These are phyloP conservation scores for Chaetops frenatus DNA, from an alignment of 2,113 vertebrate species.

Conservation along the genomic window DNA sequence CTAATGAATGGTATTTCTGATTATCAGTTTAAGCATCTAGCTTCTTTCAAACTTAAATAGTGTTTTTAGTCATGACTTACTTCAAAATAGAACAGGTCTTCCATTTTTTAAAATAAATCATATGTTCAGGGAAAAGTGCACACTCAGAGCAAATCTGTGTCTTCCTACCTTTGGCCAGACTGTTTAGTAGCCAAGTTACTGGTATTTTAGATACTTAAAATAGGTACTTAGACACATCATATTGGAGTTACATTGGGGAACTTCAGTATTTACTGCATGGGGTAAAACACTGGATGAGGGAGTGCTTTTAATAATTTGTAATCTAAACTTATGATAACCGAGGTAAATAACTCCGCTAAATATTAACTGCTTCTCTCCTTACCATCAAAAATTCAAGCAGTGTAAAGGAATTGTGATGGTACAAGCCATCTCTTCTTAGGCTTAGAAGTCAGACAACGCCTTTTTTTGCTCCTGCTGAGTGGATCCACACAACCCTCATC, in stretches of 20 bases:
- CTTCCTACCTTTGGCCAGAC: background rate
- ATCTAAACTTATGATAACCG: background rate
- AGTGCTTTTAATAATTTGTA: background rate
- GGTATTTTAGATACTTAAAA: background rate
- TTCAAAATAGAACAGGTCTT: background rate
- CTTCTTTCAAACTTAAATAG: background rate
- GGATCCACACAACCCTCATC: background rate
- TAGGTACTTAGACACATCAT: background rate
- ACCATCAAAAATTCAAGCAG: background rate
- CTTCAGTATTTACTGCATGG: background rate
- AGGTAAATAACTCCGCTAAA: background rate
- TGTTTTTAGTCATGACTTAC: background rate
- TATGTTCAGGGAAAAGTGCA: background rate
- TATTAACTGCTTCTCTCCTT: background rate
- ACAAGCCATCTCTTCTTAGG: background rate
- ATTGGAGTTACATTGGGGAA: background rate
- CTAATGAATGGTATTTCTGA: background rate
- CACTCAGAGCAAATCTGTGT: background rate
- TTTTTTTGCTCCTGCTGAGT: background rate
- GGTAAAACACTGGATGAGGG: background rate
- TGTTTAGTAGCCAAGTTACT: background rate
- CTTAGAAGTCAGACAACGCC: background rate
- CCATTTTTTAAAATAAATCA: background rate
- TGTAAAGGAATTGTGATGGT: background rate
- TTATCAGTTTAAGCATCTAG: background rate